phyloP scores from a whole-genome alignment of 2,888 invertebrate species.

The Tipula lateralis region DNA sequence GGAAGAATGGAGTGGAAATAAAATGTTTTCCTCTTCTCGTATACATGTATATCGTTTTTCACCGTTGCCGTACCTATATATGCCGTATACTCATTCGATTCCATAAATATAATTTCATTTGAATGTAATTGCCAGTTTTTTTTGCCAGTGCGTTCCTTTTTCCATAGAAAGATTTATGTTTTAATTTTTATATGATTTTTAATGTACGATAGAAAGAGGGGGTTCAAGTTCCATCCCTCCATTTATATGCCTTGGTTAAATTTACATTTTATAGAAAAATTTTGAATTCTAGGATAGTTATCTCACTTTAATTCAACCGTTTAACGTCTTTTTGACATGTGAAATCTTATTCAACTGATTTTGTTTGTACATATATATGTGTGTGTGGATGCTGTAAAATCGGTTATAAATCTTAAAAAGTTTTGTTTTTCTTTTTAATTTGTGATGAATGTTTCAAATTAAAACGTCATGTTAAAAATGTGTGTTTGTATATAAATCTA shows the following conservation, averaged over 20 bases:
- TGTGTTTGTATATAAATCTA: neutral
- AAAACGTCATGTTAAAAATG: neutral
- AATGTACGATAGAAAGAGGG: neutral
- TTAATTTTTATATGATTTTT: neutral
- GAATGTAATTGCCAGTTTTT: neutral
- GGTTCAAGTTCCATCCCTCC: too few species aligned
- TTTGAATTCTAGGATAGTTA: neutral
- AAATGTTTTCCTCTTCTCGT: neutral
- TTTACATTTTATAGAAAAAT: neutral
- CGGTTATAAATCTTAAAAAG: neutral
- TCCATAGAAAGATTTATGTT: neutral
- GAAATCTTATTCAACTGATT: neutral
- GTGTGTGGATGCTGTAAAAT: neutral
- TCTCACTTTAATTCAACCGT: neutral
- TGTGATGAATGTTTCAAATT: neutral
- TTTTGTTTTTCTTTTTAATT: neutral
- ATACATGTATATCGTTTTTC: too few species aligned
- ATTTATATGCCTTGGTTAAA: neutral
- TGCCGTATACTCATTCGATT: neutral
- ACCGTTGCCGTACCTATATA: neutral
- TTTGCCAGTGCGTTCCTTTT: neutral
- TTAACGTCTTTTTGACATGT: neutral
- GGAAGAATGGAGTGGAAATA: neutral
- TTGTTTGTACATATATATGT: too few species aligned
- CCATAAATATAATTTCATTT: neutral